phyloP scores from a whole-genome alignment of 2,797 vertebrate genomes.

The Microctenopoma stevenorrisi region DNA sequence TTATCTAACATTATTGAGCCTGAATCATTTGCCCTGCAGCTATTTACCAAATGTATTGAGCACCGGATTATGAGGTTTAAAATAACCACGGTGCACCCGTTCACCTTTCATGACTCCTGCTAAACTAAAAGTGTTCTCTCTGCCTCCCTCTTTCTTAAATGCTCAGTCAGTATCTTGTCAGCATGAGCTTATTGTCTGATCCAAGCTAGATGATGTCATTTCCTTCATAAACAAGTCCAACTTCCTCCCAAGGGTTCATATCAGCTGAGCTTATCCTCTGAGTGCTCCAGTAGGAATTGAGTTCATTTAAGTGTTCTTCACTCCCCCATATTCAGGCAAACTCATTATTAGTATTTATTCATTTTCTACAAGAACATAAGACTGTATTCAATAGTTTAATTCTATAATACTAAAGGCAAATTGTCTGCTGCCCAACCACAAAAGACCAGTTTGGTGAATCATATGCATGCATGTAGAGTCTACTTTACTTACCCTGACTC shows the following conservation, averaged over 20 bases:
- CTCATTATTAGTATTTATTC: conserved; percentile 15
- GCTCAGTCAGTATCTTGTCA: conserved; percentile 65
- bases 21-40: conserved; percentile 15
- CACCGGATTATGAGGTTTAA: conserved; percentile 27
- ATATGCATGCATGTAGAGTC: conserved; percentile 30
- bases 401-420: conserved; percentile 16
- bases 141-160: conserved; percentile 17
- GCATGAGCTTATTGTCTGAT: conserved; percentile 76
- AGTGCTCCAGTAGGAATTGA: conserved; percentile 48
- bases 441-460: conserved; percentile 28
- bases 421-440: conserved; percentile 25
- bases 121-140: conserved; percentile 30
- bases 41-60: conserved; percentile 22
- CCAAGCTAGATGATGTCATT: conserved; percentile 75
- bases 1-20: conserved; percentile 7
- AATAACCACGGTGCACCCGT: conserved; percentile 50
- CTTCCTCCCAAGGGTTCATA: conserved; percentile 70
- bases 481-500: conserved; percentile 37
- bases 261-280: conserved; percentile 70
- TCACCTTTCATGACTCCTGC: conserved; percentile 47
- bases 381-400: conserved; percentile 6
- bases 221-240: conserved; percentile 78
- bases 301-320: conserved; percentile 27
- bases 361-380: conserved; percentile 28
- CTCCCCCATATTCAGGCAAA: conserved; percentile 14